Evolutionary conservation across 2,113 vertebrate genomes (phyloP).

Genomic region (Chauna torquata): DNA sequence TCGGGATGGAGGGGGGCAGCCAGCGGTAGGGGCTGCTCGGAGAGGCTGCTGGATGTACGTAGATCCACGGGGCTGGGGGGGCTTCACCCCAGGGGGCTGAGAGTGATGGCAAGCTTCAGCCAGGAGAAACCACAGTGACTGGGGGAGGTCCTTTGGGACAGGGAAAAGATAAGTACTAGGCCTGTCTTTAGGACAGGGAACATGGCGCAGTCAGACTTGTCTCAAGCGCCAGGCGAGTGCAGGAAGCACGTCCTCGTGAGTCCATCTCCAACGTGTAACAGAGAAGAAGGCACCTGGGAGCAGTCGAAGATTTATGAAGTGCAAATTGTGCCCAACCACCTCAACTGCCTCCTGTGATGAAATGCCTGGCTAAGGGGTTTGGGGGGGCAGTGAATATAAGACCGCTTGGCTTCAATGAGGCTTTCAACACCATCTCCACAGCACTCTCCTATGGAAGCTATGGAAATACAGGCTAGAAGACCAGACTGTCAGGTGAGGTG

Average conservation of each 20-base stretch:
- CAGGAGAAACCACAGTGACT: neutral
- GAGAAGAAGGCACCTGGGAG: neutral
- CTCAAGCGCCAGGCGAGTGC: rapidly evolving
- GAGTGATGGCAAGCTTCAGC: neutral
- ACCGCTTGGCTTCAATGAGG: neutral
- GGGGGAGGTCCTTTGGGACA: neutral
- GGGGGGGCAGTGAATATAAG: neutral
- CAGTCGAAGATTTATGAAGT: neutral
- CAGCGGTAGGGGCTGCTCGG: neutral
- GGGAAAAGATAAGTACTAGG: neutral
- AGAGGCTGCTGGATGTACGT: too few species aligned
- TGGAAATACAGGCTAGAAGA: neutral
- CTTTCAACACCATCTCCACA: neutral
- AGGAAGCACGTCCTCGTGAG: neutral
- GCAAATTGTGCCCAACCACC: neutral
- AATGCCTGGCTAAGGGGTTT: neutral
- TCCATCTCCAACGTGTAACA: neutral
- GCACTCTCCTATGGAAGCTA: neutral
- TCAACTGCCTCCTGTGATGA: neutral
- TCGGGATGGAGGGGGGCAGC: rapidly evolving
- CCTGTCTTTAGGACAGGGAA: neutral
- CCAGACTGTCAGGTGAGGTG: neutral
- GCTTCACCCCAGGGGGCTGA: neutral
- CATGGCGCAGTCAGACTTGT: neutral
- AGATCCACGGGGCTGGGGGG: neutral